Percentiles rank a stretch among this genome's conserved stretches.
phyloP scores from a whole-genome alignment of 2,888 invertebrate species.

The Folsomia manolachei region DNA sequence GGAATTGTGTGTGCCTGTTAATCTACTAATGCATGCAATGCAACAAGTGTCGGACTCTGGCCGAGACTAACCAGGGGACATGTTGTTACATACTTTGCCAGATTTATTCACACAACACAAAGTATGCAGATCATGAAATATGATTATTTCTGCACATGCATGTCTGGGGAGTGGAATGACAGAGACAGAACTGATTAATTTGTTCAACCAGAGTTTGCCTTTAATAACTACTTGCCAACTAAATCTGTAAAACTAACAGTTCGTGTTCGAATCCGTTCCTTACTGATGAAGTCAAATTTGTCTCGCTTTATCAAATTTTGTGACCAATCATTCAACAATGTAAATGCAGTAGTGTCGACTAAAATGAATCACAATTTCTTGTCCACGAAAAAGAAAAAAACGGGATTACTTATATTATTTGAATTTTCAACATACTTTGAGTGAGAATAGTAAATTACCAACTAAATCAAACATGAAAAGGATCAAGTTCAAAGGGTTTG shows the following conservation, averaged over 20 bases:
- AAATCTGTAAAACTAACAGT: conserved; percentile 9
- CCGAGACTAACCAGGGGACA: conserved; percentile 5
- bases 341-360: no score
- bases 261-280: conserved; percentile 13
- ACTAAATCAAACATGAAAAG: no score
- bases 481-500: no score
- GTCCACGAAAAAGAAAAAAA: no score
- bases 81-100: conserved; percentile 7
- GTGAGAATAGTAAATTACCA: no score
- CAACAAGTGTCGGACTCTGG: neutral
- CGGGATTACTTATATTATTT: no score
- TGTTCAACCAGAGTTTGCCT: neutral
- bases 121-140: neutral
- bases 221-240: neutral
- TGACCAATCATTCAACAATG: no score
- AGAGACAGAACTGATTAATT: conserved; percentile 8
- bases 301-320: neutral
- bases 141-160: conserved; percentile 5
- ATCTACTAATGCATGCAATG: no score
- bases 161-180: neutral
- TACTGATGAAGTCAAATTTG: conserved; percentile 9
- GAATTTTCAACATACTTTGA: no score
- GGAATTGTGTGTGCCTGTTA: no score
- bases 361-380: no score
- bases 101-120: conserved; percentile 3